Evolutionary conservation across 2,797 vertebrate species (phyloP).

Genomic region (Gouania willdenowi): DNA sequence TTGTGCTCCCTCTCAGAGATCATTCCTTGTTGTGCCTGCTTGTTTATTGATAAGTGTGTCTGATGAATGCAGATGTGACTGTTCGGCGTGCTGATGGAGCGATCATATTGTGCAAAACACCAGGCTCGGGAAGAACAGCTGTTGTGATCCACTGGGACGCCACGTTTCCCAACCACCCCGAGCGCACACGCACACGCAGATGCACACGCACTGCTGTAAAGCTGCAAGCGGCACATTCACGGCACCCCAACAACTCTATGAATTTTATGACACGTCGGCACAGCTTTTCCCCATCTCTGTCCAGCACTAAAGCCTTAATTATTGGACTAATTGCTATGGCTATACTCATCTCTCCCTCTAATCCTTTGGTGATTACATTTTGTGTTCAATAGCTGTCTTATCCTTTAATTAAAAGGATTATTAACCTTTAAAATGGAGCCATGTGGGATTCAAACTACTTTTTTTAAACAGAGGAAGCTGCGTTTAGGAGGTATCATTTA

Average conservation of each 20-base stretch:
- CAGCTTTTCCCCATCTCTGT: constrained; percentile 93
- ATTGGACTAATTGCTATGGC: constrained; percentile 96
- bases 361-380: constrained; percentile 94
- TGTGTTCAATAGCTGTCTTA: constrained; percentile 91
- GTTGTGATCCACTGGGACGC: constrained; percentile 89
- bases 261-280: constrained; percentile 94
- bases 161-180: constrained; percentile 87
- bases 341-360: constrained; percentile 94
- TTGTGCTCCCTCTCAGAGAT: constrained; percentile 88
- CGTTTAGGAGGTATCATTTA: constrained; percentile 48
- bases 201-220: constrained; percentile 84
- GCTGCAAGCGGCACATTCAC: constrained; percentile 83
- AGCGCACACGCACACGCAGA: constrained; percentile 79
- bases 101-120: constrained; percentile 95
- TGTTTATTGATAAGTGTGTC: constrained; percentile 94
- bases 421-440: constrained; percentile 89
- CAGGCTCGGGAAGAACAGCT: constrained; percentile 93
- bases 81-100: constrained; percentile 91
- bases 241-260: constrained; percentile 84
- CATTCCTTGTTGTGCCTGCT: constrained; percentile 83
- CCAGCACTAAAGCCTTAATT: constrained; percentile 97
- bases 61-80: constrained; percentile 95
- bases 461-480: constrained; percentile 31
- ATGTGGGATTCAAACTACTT: constrained; percentile 79
- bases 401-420: constrained; percentile 98